Evolutionary conservation across 92 coral and sea anemone genomes (phyloP).

Genomic region (Virgularia gustaviana): DNA sequence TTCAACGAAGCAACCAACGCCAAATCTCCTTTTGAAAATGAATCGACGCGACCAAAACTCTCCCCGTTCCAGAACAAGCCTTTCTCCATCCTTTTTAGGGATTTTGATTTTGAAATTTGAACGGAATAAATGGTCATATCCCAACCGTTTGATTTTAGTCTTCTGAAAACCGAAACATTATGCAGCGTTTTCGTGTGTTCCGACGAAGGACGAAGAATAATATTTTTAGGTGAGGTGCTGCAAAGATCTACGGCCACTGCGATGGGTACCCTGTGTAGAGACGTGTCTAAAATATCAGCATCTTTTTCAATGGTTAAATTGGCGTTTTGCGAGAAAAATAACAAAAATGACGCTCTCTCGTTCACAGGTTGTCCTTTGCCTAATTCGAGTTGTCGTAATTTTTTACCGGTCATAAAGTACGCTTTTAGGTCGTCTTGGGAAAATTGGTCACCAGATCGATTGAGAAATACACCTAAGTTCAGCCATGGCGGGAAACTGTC

Average conservation of each 20-base stretch:
- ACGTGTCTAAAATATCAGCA: slow-evolving; percentile 34
- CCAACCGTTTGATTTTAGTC: slow-evolving; percentile 18
- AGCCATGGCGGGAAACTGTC: slow-evolving; percentile 67
- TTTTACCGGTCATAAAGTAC: slow-evolving; percentile 53
- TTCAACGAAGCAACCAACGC: slow-evolving; percentile 5
- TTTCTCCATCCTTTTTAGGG: not conserved
- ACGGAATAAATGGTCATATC: slow-evolving; percentile 7
- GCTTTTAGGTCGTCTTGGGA: slow-evolving; percentile 42
- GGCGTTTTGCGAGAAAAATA: slow-evolving; percentile 46
- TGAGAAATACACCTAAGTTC: slow-evolving; percentile 4
- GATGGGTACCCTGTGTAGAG: slow-evolving; percentile 25
- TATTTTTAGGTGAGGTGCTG: slow-evolving; percentile 20
- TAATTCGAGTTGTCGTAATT: slow-evolving; percentile 35
- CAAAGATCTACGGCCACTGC: slow-evolving; percentile 66
- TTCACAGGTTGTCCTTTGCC: slow-evolving; percentile 46
- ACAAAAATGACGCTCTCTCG: slow-evolving; percentile 46
- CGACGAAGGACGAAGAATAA: not conserved
- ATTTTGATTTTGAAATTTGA: slow-evolving; percentile 22
- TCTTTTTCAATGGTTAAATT: slow-evolving; percentile 44
- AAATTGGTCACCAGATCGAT: too few relatives aligned
- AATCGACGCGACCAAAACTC: not conserved
- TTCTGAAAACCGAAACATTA: slow-evolving; percentile 5
- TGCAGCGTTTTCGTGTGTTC: not conserved
- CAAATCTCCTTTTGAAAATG: not conserved
- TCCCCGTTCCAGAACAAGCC: slow-evolving; percentile 15